A percentile compares a stretch with the other conserved stretches of the same genome.
These are phyloP conservation scores for Tenthredo mesomela DNA, from an alignment of 2,888 invertebrate genomes.

Conservation along the genomic window DNA sequence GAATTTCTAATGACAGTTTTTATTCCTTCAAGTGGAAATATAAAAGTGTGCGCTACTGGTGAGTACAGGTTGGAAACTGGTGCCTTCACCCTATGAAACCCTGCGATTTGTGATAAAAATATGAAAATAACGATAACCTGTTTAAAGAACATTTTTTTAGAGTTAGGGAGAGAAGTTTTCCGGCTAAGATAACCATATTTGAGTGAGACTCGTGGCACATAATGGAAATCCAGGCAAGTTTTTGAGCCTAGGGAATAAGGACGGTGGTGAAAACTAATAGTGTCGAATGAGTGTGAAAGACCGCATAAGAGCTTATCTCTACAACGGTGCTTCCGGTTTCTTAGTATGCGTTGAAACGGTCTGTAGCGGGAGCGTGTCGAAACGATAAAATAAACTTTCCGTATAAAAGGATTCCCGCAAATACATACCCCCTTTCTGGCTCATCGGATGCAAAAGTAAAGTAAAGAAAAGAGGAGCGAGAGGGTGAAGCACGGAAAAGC, in stretches of 20 bases:
- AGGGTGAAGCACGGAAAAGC: constrained; percentile 30
- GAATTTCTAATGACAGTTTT: not conserved
- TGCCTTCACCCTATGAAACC: not conserved
- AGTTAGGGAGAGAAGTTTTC: not conserved
- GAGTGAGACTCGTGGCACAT: not conserved
- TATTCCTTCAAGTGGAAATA: not conserved
- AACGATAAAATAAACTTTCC: constrained; percentile 63
- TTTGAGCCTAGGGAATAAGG: not conserved
- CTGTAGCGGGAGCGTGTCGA: constrained; percentile 32
- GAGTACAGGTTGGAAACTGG: not conserved
- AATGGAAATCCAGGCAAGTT: not conserved
- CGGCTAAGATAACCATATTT: not conserved
- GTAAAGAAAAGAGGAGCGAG: constrained; percentile 52
- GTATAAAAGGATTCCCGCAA: constrained; percentile 61
- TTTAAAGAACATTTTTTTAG: not conserved
- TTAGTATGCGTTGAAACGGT: constrained; percentile 26
- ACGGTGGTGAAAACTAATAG: not conserved
- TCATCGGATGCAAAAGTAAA: constrained; percentile 65
- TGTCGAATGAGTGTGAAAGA: constrained; percentile 23
- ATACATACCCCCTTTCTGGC: constrained; percentile 63
- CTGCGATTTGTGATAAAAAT: not conserved
- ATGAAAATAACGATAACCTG: not conserved
- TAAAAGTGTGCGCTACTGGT: not conserved
- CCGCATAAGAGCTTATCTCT: not conserved
- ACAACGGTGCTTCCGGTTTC: constrained; percentile 23